These are phyloP conservation scores for Thera britannica DNA, from an alignment of 2,888 invertebrate species.

Conservation along the genomic window DNA sequence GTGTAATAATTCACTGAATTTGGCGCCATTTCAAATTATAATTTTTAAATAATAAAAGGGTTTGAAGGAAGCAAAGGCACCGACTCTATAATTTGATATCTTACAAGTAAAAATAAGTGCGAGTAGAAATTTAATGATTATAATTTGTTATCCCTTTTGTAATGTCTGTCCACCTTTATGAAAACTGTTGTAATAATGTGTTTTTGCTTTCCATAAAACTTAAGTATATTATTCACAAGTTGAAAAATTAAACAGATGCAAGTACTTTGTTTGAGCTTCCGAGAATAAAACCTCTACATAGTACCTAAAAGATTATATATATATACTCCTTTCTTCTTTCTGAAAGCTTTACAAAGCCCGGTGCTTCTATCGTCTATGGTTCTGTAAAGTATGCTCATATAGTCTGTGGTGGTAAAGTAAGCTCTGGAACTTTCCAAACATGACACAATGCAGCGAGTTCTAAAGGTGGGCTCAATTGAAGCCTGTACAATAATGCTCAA, in stretches of 20 bases:
- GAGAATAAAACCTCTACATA: too few relatives aligned
- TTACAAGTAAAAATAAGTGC: constrained; percentile 2
- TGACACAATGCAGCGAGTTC: constrained; percentile 40
- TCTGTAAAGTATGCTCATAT: constrained; percentile 1
- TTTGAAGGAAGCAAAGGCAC: constrained; percentile 32
- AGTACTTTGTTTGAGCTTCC: too few relatives aligned
- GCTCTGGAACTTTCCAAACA: constrained; percentile 40
- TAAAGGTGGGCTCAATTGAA: constrained; percentile 51
- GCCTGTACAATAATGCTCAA: constrained; percentile 49
- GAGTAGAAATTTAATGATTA: too few relatives aligned
- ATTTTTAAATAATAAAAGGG: constrained; percentile 45
- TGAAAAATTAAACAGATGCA: too few relatives aligned
- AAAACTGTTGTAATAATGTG: too few relatives aligned
- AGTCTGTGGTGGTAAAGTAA: neutral
- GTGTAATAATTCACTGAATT: constrained; percentile 43
- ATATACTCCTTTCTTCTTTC: neutral
- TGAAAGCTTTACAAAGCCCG: neutral
- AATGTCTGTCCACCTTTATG: too few relatives aligned
- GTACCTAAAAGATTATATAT: too few relatives aligned
- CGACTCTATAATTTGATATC: constrained; percentile 21
- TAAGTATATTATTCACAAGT: too few relatives aligned
- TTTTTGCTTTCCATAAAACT: too few relatives aligned
- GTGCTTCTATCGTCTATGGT: constrained; percentile 1
- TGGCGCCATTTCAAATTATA: constrained; percentile 44
- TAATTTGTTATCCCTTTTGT: too few relatives aligned